A percentile compares a stretch with the other conserved stretches of the same genome.
These are phyloP conservation scores for Pongo abelii DNA, from an alignment of 2,113 vertebrate genomes.

Conservation along the genomic window DNA sequence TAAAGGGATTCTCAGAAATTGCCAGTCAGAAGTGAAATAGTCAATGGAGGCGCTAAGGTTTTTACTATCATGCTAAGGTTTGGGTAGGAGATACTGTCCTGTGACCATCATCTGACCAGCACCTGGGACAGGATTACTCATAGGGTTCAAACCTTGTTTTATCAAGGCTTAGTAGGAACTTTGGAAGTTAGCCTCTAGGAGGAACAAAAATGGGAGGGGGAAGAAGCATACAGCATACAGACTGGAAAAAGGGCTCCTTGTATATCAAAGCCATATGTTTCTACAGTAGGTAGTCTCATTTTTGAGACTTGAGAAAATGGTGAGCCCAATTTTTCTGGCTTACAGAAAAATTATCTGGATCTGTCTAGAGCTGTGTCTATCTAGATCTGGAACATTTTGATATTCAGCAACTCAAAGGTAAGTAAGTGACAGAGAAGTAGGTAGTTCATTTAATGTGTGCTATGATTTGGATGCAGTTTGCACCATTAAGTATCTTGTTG, in stretches of 20 bases:
- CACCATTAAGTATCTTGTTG: neutral
- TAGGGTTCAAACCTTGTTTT: neutral
- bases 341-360: neutral
- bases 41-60: too few relatives aligned
- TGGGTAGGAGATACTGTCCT: neutral
- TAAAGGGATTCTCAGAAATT: neutral
- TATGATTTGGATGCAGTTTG: neutral
- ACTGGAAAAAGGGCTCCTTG: neutral
- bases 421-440: neutral
- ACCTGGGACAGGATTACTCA: neutral
- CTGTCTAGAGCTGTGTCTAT: neutral
- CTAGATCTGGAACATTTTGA: neutral
- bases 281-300: neutral
- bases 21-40: neutral
- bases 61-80: neutral
- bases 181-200: neutral
- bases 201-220: neutral
- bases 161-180: neutral
- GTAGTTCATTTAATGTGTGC: neutral
- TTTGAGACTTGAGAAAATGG: neutral
- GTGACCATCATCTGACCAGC: neutral
- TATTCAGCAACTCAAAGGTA: neutral
- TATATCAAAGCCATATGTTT: neutral
- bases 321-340: neutral
- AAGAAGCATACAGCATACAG: neutral